Evolutionary conservation across 1,140 invertebrate genomes (phyloP).

Genomic region (Nylanderia fulva): DNA sequence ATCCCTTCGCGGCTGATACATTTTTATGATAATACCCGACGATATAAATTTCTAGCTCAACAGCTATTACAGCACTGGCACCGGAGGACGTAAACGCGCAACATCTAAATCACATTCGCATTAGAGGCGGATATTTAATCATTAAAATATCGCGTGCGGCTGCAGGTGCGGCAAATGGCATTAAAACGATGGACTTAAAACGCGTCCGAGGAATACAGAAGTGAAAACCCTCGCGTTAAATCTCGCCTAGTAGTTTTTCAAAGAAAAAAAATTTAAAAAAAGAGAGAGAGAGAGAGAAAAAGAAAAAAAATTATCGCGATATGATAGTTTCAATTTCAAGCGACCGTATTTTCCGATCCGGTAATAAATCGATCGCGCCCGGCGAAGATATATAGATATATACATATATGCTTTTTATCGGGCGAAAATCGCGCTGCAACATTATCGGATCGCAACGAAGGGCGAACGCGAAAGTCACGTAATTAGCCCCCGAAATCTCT

Average conservation of each 20-base stretch:
- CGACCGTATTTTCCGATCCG: conserved; percentile 47
- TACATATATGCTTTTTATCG: too few relatives aligned
- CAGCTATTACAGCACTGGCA: conserved; percentile 21
- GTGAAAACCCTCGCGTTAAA: conserved; percentile 2
- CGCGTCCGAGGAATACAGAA: not conserved
- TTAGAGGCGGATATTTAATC: conserved; percentile 28
- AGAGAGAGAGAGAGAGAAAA: not conserved
- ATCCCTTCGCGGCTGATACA: conserved; percentile 23
- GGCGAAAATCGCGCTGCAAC: not conserved
- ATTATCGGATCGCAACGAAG: not conserved
- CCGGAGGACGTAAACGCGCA: not conserved
- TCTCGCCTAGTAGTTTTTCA: not conserved
- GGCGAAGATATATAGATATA: conserved; percentile 5
- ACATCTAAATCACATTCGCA: conserved; percentile 25
- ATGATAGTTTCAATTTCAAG: conserved; percentile 44
- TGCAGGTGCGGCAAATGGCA: conserved; percentile 43
- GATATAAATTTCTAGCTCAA: conserved; percentile 61
- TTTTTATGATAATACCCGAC: conserved; percentile 51
- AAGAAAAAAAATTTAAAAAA: not conserved
- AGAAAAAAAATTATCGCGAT: not conserved
- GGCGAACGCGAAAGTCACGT: not conserved
- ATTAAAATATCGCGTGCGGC: conserved; percentile 42
- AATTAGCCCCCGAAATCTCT: too few relatives aligned
- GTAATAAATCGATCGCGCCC: conserved; percentile 41
- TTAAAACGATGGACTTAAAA: conserved; percentile 16